Base-by-base conservation (phyloP, 2,797 vertebrate species). In the Melanotaenia nigrans region DNA sequence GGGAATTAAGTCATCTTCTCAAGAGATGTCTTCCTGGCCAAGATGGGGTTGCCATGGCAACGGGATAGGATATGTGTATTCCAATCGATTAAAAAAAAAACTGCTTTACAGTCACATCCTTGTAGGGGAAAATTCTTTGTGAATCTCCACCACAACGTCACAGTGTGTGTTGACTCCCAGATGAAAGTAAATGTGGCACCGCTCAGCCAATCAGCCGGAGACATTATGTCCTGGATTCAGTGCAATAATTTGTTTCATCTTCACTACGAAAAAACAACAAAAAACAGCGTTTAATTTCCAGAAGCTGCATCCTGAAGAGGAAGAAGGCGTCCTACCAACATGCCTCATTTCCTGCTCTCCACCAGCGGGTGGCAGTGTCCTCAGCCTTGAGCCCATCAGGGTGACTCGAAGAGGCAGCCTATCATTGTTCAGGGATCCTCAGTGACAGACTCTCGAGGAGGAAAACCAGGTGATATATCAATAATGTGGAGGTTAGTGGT, bases 301-400 rank as follows among this genome's bases (percentile, higher is more conserved):
- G 28, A 45, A 66, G 30, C 63, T 22, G 32, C 57, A 33, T 47
- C 59, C 53, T 32, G 38, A 61, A 38, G 64, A 61, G 47, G 61
- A 53, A 32, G 45, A 45, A 62, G n/a, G 53, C 9, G 14, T 20
- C 20, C 40, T 73, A 56, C 49, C 13, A 22, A 0, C 14, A 1
- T 20, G 57, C 42, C 22, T 65, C 71, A 79, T 65, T 88, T 85
- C 63, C 75, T 35, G 38, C 5, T 69, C 69, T 84, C 78, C 59
- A 73, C 92, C 91, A 90, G 86, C 78, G 65, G 91, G 85, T 65
- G 90, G 90, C 88, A 87, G 80, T 81, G 73, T 90, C 86, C 62
- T 71, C 61, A 84, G 64, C 38, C 70, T 64, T 60, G 33, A 68
- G n/a, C 24, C 35, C 59, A 20, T 66, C 55, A 56, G 55, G 55